Evolutionary conservation across 2,113 vertebrate species (phyloP), one percentile per base, ranked within the genome.

Genomic region (Corvus moneduloides): DNA sequence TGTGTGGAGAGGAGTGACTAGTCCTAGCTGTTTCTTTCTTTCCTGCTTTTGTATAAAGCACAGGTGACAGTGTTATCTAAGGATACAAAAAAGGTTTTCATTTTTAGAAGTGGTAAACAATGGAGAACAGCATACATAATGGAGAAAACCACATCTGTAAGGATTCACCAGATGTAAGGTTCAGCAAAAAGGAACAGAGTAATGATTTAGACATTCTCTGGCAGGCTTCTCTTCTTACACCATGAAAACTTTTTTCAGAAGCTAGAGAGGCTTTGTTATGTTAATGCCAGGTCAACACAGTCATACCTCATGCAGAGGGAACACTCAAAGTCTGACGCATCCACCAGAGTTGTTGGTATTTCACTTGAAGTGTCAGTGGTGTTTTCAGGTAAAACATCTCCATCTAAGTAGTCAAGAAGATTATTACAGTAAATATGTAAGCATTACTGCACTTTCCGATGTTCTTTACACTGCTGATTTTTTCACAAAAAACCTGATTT

Each of bases 221-320:
- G 39, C 24, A 77, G 14, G 59, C 43, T 88, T 93, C 48, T 78
- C 41, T 84, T 79, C 39, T n/a, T 71, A 86, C 48, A 91, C 32
- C 39, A 55, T 1, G 19, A 33, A 63, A 89, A 52, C 22, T 13
- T 83, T 62, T 55, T 52, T 74, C 62, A 85, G 49, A 83, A 86
- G 68, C 82, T 66, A 86, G 37, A 63, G 68, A 84, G 27, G 27
- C 23, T 81, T 62, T 58, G 24, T 13, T 5, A 55, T 72, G 66
- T 44, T 55, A 86, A 89, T 63, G 19, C 8, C 17, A 67, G 33
- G 21, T 79, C 63, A 79, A 13, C 5, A 28, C 19, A 89, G 48
- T 56, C 88, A 4, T 97, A 99, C 99, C 99, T 99, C 99, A 99
- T 99, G 92, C 99, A 99, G 63, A 99, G 98, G 33, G 99, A 99